Percentiles rank a stretch among this genome's conserved stretches.
phyloP scores from a whole-genome alignment of 1,140 invertebrate genomes.

The Ips typographus region DNA sequence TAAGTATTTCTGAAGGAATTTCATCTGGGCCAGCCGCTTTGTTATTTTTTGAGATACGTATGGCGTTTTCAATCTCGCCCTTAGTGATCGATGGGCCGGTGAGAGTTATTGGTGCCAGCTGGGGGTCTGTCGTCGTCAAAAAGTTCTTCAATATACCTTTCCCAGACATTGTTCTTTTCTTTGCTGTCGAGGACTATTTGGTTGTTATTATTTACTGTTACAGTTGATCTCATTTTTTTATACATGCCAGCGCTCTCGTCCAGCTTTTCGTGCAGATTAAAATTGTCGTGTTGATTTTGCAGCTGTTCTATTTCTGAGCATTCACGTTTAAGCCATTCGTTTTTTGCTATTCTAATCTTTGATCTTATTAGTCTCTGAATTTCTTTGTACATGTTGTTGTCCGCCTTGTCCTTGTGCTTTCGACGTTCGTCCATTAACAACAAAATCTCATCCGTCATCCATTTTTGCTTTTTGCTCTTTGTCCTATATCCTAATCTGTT shows the following conservation, averaged over 20 bases:
- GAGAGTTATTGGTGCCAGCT: conserved; percentile 7
- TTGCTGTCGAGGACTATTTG: conserved; percentile 15
- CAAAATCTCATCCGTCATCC: conserved; percentile 22
- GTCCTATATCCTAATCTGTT: no score
- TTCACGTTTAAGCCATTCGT: conserved; percentile 23
- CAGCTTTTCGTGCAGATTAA: conserved; percentile 13
- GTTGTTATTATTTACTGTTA: conserved; percentile 14
- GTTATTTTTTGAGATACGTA: neutral
- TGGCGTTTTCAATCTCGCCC: conserved; percentile 14
- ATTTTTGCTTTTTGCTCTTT: no score
- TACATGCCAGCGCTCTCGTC: conserved; percentile 8
- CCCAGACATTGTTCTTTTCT: conserved; percentile 13
- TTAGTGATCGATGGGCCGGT: conserved; percentile 18
- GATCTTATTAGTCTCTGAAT: no score
- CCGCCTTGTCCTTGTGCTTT: conserved; percentile 13
- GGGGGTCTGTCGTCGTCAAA: conserved; percentile 8
- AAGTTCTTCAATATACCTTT: conserved; percentile 9
- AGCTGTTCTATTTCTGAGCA: conserved; percentile 11
- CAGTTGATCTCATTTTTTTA: conserved; percentile 6
- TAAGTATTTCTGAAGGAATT: conserved; percentile 32
- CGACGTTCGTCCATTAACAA: neutral
- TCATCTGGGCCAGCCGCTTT: no score
- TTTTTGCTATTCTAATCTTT: conserved; percentile 9
- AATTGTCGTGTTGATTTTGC: conserved; percentile 7
- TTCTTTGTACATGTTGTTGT: neutral